Percentiles rank a stretch among this genome's conserved stretches.
Conservation (phyloP, 2,888 invertebrate species). For the Catocala nupta region DNA sequence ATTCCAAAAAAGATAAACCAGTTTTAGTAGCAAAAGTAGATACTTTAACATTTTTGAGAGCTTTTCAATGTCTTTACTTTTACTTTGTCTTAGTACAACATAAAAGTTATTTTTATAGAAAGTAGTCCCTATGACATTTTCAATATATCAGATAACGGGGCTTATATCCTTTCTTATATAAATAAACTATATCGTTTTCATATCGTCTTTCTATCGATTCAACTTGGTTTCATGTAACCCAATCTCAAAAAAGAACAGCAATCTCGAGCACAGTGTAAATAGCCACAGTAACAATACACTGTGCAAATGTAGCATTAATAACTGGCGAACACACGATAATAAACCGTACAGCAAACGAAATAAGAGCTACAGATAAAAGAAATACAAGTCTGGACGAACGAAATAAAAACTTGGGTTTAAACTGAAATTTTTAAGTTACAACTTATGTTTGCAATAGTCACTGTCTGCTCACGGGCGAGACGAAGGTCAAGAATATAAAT, state of each 20-base stretch:
- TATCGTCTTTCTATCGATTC: slow-evolving; percentile 23
- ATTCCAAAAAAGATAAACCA: no score
- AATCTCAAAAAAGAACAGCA: slow-evolving; percentile 44
- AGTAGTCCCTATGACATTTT: no score
- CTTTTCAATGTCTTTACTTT: no score
- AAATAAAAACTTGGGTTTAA: slow-evolving; percentile 34
- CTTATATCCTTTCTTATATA: no score
- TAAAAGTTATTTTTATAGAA: no score
- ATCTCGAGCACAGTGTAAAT: slow-evolving; percentile 54
- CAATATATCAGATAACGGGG: no score
- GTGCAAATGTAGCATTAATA: slow-evolving; percentile 49
- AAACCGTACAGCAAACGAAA: slow-evolving; percentile 14
- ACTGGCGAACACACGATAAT: slow-evolving; percentile 26
- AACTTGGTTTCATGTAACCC: slow-evolving; percentile 30
- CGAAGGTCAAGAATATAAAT: slow-evolving; percentile 3
- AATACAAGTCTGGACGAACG: slow-evolving; percentile 13
- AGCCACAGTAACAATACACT: slow-evolving; percentile 57
- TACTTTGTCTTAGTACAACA: no score
- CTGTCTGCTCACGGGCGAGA: slow-evolving; percentile 21
- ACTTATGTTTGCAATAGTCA: slow-evolving; percentile 27
- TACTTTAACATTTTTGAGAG: no score
- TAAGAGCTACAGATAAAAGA: slow-evolving; percentile 22
- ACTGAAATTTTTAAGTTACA: slow-evolving; percentile 39
- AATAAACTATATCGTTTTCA: background rate
- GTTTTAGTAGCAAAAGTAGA: no score